Evolutionary conservation across 2,797 vertebrate genomes (phyloP), one percentile per base, ranked within the genome.

Genomic region (Malacoraja senta): DNA sequence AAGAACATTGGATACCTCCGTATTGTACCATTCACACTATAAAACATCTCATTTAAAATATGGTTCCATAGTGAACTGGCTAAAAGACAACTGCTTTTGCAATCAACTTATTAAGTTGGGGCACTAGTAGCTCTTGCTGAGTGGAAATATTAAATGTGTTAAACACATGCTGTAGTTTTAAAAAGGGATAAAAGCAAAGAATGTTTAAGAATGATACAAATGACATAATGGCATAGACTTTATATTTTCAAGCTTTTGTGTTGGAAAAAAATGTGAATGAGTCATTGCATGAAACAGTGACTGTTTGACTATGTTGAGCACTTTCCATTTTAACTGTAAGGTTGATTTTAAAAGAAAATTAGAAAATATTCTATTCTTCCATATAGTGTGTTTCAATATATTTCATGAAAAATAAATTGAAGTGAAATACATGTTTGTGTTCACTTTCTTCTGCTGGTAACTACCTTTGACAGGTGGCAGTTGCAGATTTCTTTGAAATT

Each of bases 61-160:
- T 96, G 94, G 96, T 97, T 97, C 96, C 95, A 94, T 96, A 96
- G 96, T 94, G 97, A 96, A 96, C 96, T 96, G 96, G 96, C 95
- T 96, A 94, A 96, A 95, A 93, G 95, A 96, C 96, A 95, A 96
- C 95, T 95, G 94, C 94, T 95, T 94, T 94, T 95, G 96, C 96
- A 96, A 97, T 96, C 97, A 97, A 96, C 96, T 97, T 96, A 96
- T 95, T 96, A 96, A 97, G 97, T 97, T 96, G 97, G 96, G 95
- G 96, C 95, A 95, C 95, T 95, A 94, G 92, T 96, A 95, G 96
- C 96, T 96, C 96, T 96, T 96, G 96, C 96, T 96, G 96, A 96
- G 96, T 96, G 95, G 96, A 90, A 91, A 96, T 95, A 93, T 74
- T 91, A 95, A 95, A 96, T 96, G 96, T 96, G 97, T 96, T 96